A percentile compares a stretch with the other conserved stretches of the same genome.
Evolutionary conservation across 2,888 invertebrate genomes (phyloP).

Genomic region (Maniola hyperantus): DNA sequence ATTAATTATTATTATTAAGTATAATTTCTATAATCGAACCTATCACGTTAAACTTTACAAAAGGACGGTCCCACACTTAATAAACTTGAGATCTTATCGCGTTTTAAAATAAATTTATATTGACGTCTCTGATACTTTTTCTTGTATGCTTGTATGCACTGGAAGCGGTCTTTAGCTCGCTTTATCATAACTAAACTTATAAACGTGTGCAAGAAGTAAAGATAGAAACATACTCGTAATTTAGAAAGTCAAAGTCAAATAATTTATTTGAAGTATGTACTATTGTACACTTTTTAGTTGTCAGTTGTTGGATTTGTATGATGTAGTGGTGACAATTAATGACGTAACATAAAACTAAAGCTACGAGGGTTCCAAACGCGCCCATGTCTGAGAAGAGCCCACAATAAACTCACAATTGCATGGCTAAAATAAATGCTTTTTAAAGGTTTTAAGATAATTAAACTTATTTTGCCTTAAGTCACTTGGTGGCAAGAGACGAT

Average conservation of each 20-base stretch:
- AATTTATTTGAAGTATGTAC: no score
- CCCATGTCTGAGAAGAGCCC: no score
- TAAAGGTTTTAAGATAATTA: neutral
- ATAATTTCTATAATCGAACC: slow-evolving; percentile 55
- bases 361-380: no score
- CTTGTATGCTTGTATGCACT: slow-evolving; percentile 55
- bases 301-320: no score
- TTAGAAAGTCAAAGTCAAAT: no score
- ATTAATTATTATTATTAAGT: slow-evolving; percentile 31
- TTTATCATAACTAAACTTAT: slow-evolving; percentile 32
- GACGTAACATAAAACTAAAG: no score
- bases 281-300: no score
- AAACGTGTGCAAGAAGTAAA: slow-evolving; percentile 19
- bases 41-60: slow-evolving; percentile 73
- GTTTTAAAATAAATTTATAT: slow-evolving; percentile 54
- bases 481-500: neutral
- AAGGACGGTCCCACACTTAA: slow-evolving; percentile 81
- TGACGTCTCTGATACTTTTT: slow-evolving; percentile 47
- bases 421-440: no score
- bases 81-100: slow-evolving; percentile 68
- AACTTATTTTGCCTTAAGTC: neutral
- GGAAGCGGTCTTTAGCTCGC: slow-evolving; percentile 52
- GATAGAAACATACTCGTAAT: slow-evolving; percentile 29
- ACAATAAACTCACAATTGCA: no score
- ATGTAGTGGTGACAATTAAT: no score